These are phyloP conservation scores for Semibalanus balanoides DNA, from an alignment of 1,140 invertebrate species.

Conservation along the genomic window DNA sequence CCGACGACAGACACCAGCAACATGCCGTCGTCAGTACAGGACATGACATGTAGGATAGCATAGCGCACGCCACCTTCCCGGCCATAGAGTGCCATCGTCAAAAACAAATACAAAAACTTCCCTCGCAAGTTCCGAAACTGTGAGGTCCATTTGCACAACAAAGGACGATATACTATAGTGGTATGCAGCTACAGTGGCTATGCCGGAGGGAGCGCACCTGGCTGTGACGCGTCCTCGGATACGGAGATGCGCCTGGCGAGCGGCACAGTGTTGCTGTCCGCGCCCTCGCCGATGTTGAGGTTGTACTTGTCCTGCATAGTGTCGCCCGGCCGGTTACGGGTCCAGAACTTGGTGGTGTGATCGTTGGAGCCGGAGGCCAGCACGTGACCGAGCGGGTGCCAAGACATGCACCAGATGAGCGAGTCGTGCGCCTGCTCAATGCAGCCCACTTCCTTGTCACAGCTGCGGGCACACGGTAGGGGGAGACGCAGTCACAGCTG, in stretches of 20 bases:
- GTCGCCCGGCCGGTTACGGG: constrained; percentile 93
- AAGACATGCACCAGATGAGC: constrained; percentile 96
- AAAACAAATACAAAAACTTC: too few relatives aligned
- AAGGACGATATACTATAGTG: too few relatives aligned
- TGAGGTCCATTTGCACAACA: too few relatives aligned
- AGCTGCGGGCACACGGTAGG: too few relatives aligned
- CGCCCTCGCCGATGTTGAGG: constrained; percentile 70
- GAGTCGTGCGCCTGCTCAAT: constrained; percentile 98
- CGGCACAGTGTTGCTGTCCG: constrained; percentile 24
- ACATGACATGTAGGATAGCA: too few relatives aligned
- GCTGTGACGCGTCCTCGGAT: not conserved
- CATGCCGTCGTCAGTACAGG: too few relatives aligned
- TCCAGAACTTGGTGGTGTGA: constrained; percentile 98
- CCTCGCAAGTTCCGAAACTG: too few relatives aligned
- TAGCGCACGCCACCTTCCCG: too few relatives aligned
- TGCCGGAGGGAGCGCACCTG: not conserved
- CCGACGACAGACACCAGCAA: too few relatives aligned
- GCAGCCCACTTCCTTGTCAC: constrained; percentile 92
- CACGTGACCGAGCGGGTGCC: constrained; percentile 98
- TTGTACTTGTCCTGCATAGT: constrained; percentile 94
- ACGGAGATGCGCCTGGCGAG: not conserved
- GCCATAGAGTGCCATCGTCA: too few relatives aligned
- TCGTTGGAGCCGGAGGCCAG: constrained; percentile 96
- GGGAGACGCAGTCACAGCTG: too few relatives aligned
- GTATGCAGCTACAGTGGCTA: too few relatives aligned